Evolutionary conservation across 1,140 invertebrate genomes (phyloP).

Genomic region (Caenorhabditis latens): DNA sequence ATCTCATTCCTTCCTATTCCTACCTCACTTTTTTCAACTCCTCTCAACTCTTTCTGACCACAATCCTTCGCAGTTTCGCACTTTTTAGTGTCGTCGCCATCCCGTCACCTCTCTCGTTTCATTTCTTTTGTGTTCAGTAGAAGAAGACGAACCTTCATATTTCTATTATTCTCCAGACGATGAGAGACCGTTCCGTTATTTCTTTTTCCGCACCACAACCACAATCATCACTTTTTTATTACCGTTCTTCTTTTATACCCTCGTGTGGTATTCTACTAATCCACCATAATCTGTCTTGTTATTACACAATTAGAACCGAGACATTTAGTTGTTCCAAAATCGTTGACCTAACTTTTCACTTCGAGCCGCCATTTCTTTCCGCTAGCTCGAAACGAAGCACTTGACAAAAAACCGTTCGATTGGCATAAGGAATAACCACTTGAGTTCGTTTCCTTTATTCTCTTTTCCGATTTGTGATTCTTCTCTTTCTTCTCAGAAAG

Average conservation of each 20-base stretch:
- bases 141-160: slow-evolving; percentile 34
- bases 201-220: slow-evolving; percentile 22
- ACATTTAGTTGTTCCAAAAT: not conserved
- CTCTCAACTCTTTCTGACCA: not conserved
- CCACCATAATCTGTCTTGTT: not conserved
- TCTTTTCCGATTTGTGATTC: not conserved
- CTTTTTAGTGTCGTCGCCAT: slow-evolving; percentile 44
- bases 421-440: slow-evolving; percentile 38
- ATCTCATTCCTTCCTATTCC: not conserved
- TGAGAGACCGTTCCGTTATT: not conserved
- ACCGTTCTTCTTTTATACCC: not conserved
- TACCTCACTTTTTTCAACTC: slow-evolving; percentile 36
- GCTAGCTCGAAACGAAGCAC: not conserved
- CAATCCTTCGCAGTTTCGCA: slow-evolving; percentile 28
- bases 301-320: not conserved
- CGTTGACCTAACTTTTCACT: no score
- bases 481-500: not conserved
- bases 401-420: slow-evolving; percentile 23
- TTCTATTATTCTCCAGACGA: not conserved
- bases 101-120: slow-evolving; percentile 10
- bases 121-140: slow-evolving; percentile 35
- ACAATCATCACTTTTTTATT: slow-evolving; percentile 47
- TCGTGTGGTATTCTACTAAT: not conserved
- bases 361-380: not conserved
- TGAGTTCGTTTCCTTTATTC: not conserved